These are phyloP conservation scores for Stratiomys singularior DNA, from an alignment of 2,888 invertebrate genomes.

Conservation along the genomic window DNA sequence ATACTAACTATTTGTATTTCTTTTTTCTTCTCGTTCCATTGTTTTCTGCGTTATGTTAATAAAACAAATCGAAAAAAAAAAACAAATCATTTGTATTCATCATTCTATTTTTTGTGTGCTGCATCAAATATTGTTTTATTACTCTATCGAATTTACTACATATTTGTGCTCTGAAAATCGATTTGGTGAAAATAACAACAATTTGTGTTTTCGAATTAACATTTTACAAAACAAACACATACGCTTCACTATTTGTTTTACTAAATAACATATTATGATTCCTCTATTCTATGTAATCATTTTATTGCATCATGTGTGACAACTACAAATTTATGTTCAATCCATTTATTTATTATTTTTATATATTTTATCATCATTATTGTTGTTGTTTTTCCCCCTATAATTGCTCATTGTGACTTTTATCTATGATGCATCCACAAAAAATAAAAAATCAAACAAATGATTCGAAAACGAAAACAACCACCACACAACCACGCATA, in stretches of 20 bases:
- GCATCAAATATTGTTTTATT: constrained; percentile 27
- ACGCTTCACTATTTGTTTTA: constrained; percentile 6
- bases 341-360: not conserved
- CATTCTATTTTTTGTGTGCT: constrained; percentile 44
- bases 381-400: constrained; percentile 24
- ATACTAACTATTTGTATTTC: constrained; percentile 33
- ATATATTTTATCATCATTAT: not conserved
- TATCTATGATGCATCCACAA: constrained; percentile 41
- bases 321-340: constrained; percentile 12
- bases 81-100: constrained; percentile 39
- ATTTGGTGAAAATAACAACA: constrained; percentile 3
- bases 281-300: not conserved
- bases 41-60: constrained; percentile 36
- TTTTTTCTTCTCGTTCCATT: constrained; percentile 42
- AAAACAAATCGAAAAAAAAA: constrained; percentile 16
- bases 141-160: not conserved
- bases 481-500: constrained; percentile 17
- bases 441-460: constrained; percentile 35
- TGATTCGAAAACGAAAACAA: constrained; percentile 21
- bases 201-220: not conserved
- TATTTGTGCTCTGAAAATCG: constrained; percentile 7
- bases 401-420: constrained; percentile 36
- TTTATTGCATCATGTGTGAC: constrained; percentile 39
- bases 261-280: constrained; percentile 12
- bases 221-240: not conserved